Conservation (phyloP, 2,113 vertebrate genomes). For the Chascanopsetta lugubris region DNA sequence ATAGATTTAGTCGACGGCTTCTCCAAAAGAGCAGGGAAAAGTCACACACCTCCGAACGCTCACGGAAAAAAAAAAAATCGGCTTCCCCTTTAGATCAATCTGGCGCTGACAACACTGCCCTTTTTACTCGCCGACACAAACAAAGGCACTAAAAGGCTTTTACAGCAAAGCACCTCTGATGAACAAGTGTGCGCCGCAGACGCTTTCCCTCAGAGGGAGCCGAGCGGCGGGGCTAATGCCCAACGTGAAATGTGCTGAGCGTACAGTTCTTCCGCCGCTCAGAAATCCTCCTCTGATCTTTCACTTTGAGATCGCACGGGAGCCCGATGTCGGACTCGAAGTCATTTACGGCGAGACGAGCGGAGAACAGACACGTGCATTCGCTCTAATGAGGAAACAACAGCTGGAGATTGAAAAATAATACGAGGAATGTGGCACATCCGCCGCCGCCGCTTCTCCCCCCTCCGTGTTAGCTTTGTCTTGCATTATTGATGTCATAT, state of each 20-base stretch:
- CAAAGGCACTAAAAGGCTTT: constrained; percentile 66
- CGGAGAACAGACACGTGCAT: constrained; percentile 2
- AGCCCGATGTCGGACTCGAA: constrained; percentile 1
- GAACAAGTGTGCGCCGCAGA: constrained; percentile 55
- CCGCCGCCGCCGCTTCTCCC: constrained; percentile 30
- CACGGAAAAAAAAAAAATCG: constrained; percentile 58
- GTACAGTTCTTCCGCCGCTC: constrained; percentile 8
- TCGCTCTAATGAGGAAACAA: constrained; percentile 38
- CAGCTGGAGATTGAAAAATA: constrained; percentile 22
- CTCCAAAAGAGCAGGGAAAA: constrained; percentile 37
- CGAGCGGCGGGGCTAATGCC: constrained; percentile 27
- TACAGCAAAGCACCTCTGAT: constrained; percentile 68
- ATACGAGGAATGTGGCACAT: constrained; percentile 46
- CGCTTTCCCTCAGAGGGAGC: constrained; percentile 53
- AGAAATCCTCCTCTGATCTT: constrained; percentile 24
- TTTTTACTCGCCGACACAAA: constrained; percentile 61
- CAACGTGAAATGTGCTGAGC: constrained; percentile 59
- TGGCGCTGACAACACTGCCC: constrained; percentile 53
- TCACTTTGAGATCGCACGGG: constrained; percentile 1
- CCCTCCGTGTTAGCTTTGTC: constrained; percentile 59
- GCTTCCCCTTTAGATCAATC: constrained; percentile 65
- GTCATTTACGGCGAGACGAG: constrained; percentile 31
- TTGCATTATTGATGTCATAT: constrained; percentile 79
- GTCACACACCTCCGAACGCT: constrained; percentile 61
- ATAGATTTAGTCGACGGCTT: constrained; percentile 61